Evolutionary conservation across 2,888 invertebrate genomes (phyloP), one percentile per base, ranked within the genome.

Genomic region (Argyresthia albistria): DNA sequence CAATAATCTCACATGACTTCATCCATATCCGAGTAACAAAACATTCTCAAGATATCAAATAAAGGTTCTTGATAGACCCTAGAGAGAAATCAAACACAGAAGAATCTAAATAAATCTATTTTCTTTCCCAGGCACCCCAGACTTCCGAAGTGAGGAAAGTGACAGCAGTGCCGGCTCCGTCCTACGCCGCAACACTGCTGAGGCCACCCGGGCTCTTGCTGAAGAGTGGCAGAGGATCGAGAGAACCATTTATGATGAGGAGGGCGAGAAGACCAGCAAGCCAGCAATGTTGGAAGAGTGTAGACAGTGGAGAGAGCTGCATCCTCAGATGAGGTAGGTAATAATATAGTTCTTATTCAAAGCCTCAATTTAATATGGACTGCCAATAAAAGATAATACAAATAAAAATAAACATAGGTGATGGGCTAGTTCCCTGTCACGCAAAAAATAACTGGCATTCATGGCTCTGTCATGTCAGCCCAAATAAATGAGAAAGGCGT

Each of bases 211-310:
- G 61, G 73, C 65, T 16, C 76, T 91, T 15, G 75, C 80, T n/a
- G 69, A 76, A 1, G 90, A 91, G 73, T 88, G 90, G 78, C 86
- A 89, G 49, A 72, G 82, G 53, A 89, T 91, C 59, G 89, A 90
- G 61, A 80, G 89, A 60, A 88, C 90, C 11, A 64, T 91, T 36
- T 89, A 89, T 60, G 79, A 89, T 66, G 86, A 88, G 59, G 88
- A 88, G 25, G 84, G 88, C 1, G 82, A 82, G 58, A 87, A 88
- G 56, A 80, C 82, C 46, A 74, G 74, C 0, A 59, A 82, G 36
- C 76, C 84, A 47, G 87, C 88, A 52, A 88, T 90, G 57, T 69
- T 84, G 56, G 88, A 90, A 39, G 90, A 91, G 65, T 90, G 90
- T 61, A 80, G 81, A 54, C 89, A 90, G 61, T 91, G 91, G 91